phyloP scores from a whole-genome alignment of 2,888 invertebrate species.

The Habrosyne pyritoides region DNA sequence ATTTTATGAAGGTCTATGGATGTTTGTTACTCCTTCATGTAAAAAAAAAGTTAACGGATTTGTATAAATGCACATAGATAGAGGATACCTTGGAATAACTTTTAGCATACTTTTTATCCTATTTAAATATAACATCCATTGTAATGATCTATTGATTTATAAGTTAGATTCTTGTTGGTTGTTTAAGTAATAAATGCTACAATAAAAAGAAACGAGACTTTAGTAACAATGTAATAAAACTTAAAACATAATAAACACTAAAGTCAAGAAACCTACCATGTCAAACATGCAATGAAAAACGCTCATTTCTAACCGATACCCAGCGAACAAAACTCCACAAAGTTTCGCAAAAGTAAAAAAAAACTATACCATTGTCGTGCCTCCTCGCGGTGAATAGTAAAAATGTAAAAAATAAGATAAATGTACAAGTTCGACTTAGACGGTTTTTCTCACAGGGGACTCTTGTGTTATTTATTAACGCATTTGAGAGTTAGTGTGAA shows the following conservation, averaged over 20 bases:
- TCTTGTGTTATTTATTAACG: constrained; percentile 23
- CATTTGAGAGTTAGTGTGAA: constrained; percentile 12
- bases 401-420: constrained; percentile 20
- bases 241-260: not conserved
- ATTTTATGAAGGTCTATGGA: too few species aligned
- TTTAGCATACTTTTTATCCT: too few species aligned
- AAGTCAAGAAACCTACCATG: not conserved
- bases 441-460: constrained; percentile 17
- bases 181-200: constrained; percentile 10
- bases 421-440: constrained; percentile 21
- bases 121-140: too few species aligned
- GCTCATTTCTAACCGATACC: constrained; percentile 6
- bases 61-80: too few species aligned
- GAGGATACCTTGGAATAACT: too few species aligned
- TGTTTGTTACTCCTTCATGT: too few species aligned
- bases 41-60: too few species aligned
- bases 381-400: constrained; percentile 18
- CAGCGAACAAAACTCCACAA: constrained; percentile 19
- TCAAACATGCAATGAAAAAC: constrained; percentile 13
- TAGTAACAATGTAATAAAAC: too few species aligned
- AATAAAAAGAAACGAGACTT: too few species aligned
- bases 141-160: too few species aligned
- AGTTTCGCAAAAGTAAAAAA: constrained; percentile 20
- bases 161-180: too few species aligned
- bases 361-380: constrained; percentile 18